These are phyloP conservation scores for Cinclus mexicanus DNA, from an alignment of 2,113 vertebrate species.

Conservation along the genomic window DNA sequence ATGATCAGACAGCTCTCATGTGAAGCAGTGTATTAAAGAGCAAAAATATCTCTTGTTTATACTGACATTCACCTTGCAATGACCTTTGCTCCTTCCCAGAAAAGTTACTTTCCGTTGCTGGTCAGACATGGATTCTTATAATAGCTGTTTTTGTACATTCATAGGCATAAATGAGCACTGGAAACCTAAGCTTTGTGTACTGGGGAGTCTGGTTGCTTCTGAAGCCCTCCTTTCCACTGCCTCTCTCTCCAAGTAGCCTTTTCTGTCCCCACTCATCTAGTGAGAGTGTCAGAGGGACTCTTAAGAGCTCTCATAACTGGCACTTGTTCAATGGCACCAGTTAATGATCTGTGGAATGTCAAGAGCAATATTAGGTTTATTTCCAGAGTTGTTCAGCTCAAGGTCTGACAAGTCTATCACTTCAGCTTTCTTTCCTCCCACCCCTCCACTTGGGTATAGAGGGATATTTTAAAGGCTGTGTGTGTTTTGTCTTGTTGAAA, in stretches of 20 bases:
- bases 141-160: background rate
- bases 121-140: background rate
- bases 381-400: background rate
- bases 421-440: background rate
- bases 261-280: background rate
- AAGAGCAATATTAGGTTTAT: background rate
- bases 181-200: background rate
- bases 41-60: background rate
- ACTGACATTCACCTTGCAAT: background rate
- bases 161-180: background rate
- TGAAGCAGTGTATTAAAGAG: background rate
- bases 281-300: background rate
- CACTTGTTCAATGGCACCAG: background rate
- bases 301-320: background rate
- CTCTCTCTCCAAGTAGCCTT: background rate
- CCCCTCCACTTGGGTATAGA: accelerated
- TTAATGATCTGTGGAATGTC: background rate
- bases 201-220: background rate
- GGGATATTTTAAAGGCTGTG: background rate
- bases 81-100: background rate
- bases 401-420: background rate
- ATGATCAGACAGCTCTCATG: background rate
- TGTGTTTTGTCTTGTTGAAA: background rate
- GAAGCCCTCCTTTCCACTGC: background rate
- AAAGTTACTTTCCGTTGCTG: background rate